Evolutionary conservation across 2,113 vertebrate genomes (phyloP).

Genomic region (Dicrurus megarhynchus): DNA sequence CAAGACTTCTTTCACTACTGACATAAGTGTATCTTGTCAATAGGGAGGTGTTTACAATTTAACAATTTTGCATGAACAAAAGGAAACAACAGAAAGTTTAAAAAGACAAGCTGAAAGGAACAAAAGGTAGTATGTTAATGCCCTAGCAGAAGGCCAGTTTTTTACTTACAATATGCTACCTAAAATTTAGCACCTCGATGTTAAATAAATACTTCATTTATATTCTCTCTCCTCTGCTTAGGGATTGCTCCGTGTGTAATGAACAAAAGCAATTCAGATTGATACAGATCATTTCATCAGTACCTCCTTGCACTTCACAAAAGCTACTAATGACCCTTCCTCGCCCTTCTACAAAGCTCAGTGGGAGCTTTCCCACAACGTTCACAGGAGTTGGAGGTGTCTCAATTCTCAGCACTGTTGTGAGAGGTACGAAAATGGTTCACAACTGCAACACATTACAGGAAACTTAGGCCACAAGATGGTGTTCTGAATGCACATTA

Average conservation of each 20-base stretch:
- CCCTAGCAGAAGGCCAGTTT: background rate
- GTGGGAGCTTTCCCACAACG: background rate
- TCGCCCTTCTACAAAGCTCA: background rate
- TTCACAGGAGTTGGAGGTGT: background rate
- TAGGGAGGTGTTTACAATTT: background rate
- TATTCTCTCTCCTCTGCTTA: background rate
- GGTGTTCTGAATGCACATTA: background rate
- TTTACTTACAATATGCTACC: background rate
- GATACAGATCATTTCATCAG: background rate
- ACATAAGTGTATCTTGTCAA: background rate
- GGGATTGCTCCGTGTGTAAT: background rate
- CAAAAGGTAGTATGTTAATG: background rate
- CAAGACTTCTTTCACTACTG: background rate
- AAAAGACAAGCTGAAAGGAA: background rate
- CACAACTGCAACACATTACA: background rate
- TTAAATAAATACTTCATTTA: background rate
- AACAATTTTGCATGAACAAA: background rate
- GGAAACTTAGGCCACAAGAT: background rate
- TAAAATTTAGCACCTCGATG: background rate
- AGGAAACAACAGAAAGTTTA: background rate
- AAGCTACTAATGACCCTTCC: background rate
- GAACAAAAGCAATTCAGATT: background rate
- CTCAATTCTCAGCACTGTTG: background rate
- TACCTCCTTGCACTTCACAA: background rate
- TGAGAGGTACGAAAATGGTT: background rate